Base-by-base conservation (phyloP, 2,797 vertebrate species). In the Clarias platycephalus region DNA sequence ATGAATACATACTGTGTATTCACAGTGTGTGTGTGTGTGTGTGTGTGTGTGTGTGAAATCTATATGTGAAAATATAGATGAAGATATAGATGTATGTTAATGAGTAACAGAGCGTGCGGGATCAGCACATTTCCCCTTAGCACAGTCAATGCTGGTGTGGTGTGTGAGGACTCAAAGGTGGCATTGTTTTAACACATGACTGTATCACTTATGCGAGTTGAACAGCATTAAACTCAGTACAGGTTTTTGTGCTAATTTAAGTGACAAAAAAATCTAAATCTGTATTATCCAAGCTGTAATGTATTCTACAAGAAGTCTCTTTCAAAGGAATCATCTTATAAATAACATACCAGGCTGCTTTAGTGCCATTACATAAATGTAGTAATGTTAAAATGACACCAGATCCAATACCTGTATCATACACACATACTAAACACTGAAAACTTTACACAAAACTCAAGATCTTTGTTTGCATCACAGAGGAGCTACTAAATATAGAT, bases 101-200 rank as follows among this genome's bases (percentile, higher is more conserved):
- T 96, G 91, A 92, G 63, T 96, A 94, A 95, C 94, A 12, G 8
- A 78, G 85, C 66, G 83, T 84, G 86, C 91, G 91, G 92, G 92
- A 93, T 95, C 94, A 93, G 93, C 93, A 94, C 91, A 94, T 94
- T 94, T 93, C 90, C 93, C 90, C 92, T 89, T 92, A 88, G 90
- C 88, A 91, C 89, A 88, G 93, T 95, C 93, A 84, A 94, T 93
- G 91, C 64, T 83, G 88, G 87, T 84, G 92, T 81, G 91, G 87
- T 90, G 86, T 90, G 40, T 86, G 58, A 60, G 74, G 84, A 85
- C 85, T 93, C 88, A 95, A 95, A 90, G 88, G 89, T 88, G 89
- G 90, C 93, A 92, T 94, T 94, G 94, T 95, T 85, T 53, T 88
- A 64, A 87, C 83, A 49, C 62, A 76, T 71, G 64, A 89, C 90